These are phyloP conservation scores for Sula dactylatra DNA, from an alignment of 2,113 vertebrate species.

Conservation along the genomic window DNA sequence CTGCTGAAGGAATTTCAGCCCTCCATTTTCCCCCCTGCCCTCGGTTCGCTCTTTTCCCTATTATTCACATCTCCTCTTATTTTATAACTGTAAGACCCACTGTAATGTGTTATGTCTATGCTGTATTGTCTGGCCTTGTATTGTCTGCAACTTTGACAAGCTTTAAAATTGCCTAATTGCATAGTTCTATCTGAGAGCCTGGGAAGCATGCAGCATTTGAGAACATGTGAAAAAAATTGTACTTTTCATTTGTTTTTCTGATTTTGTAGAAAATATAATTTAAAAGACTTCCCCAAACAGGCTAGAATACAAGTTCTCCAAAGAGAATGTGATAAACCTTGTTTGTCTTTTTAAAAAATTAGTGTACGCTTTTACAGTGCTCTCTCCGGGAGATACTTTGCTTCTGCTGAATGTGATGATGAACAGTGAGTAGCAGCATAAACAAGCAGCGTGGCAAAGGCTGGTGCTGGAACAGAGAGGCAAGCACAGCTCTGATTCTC, in stretches of 20 bases:
- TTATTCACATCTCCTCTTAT: not conserved
- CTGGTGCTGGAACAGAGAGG: not conserved
- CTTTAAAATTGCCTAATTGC: not conserved
- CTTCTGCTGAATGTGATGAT: not conserved
- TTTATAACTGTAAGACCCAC: not conserved
- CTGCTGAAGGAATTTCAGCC: not conserved
- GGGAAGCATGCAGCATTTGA: not conserved
- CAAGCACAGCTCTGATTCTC: not conserved
- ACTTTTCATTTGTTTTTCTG: not conserved
- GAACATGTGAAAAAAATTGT: not conserved
- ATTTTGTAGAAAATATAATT: not conserved
- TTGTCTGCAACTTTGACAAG: slow-evolving; percentile 4
- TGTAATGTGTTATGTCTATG: not conserved
- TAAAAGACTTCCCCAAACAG: not conserved
- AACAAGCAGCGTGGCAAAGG: not conserved
- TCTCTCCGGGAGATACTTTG: not conserved
- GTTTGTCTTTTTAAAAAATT: not conserved
- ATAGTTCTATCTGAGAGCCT: not conserved
- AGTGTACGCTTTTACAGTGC: not conserved
- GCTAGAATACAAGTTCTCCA: not conserved
- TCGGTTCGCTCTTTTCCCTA: not conserved
- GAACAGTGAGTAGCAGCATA: not conserved
- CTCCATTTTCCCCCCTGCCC: not conserved
- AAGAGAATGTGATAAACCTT: not conserved
- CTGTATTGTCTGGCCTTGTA: slow-evolving; percentile 2